Evolutionary conservation across 2,888 invertebrate genomes (phyloP).

Genomic region (Erynnis tages): DNA sequence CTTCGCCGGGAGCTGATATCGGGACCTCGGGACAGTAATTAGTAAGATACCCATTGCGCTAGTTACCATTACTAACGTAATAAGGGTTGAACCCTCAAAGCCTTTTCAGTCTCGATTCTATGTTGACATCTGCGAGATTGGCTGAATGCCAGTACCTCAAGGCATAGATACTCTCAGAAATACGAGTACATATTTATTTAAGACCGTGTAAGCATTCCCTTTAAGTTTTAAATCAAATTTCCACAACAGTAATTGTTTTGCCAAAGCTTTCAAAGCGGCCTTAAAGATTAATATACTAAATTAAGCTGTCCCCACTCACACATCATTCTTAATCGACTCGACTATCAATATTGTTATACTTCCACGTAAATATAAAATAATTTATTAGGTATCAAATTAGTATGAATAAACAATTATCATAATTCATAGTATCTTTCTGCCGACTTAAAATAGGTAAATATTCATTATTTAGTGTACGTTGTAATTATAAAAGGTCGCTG

Average conservation of each 20-base stretch:
- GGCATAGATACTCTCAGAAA: neutral
- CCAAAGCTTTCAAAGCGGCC: neutral
- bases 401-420: conserved; percentile 1
- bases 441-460: too few relatives aligned
- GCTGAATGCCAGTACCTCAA: neutral
- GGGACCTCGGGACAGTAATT: too few relatives aligned
- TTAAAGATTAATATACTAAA: neutral
- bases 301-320: too few relatives aligned
- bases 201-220: neutral
- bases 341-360: neutral
- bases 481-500: too few relatives aligned
- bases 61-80: too few relatives aligned
- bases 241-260: neutral
- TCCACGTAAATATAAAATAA: conserved; percentile 7
- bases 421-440: too few relatives aligned
- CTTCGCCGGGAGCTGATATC: too few relatives aligned
- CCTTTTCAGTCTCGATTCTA: neutral
- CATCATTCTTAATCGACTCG: conserved; percentile 4
- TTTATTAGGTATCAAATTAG: conserved; percentile 11
- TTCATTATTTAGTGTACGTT: too few relatives aligned
- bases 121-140: neutral
- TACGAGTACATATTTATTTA: neutral
- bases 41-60: too few relatives aligned
- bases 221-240: neutral
- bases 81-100: neutral